These are phyloP conservation scores for Anniella stebbinsi DNA, from an alignment of 2,797 vertebrate species.

Conservation along the genomic window DNA sequence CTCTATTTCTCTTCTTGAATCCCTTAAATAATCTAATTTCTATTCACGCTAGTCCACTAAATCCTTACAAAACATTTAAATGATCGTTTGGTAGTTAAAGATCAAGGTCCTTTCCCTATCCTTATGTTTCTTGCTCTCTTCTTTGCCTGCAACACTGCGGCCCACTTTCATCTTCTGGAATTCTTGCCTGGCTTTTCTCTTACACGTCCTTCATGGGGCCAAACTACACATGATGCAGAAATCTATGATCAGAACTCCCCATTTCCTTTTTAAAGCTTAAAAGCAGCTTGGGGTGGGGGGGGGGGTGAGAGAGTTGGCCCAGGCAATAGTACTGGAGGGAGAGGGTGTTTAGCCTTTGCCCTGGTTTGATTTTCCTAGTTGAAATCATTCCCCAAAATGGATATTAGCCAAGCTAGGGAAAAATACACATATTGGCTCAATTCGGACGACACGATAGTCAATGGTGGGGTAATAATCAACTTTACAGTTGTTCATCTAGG, in stretches of 20 bases:
- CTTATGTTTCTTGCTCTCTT: not conserved
- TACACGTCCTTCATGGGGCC: not conserved
- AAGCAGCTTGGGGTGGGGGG: not conserved
- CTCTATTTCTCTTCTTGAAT: not conserved
- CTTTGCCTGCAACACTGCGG: not conserved
- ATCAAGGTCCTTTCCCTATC: not conserved
- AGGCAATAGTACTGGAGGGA: not conserved
- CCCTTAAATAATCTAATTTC: not conserved
- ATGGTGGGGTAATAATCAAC: too few species aligned
- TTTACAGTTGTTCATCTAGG: too few species aligned
- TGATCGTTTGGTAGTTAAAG: not conserved
- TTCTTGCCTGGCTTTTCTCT: not conserved
- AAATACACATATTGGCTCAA: too few species aligned
- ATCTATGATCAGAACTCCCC: not conserved
- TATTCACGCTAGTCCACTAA: not conserved
- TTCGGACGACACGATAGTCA: too few species aligned
- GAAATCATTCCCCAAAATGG: not conserved
- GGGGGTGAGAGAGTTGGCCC: too few species aligned
- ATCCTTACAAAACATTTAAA: not conserved
- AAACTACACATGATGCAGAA: not conserved
- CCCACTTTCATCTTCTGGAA: not conserved
- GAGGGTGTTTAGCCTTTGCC: not conserved
- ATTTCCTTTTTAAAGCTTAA: not conserved
- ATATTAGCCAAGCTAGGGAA: not conserved
- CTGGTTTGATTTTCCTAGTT: not conserved